These are phyloP conservation scores for Pelagia noctiluca DNA, from an alignment of 30 jellyfish, hydroid and myxozoan species.

Conservation along the genomic window DNA sequence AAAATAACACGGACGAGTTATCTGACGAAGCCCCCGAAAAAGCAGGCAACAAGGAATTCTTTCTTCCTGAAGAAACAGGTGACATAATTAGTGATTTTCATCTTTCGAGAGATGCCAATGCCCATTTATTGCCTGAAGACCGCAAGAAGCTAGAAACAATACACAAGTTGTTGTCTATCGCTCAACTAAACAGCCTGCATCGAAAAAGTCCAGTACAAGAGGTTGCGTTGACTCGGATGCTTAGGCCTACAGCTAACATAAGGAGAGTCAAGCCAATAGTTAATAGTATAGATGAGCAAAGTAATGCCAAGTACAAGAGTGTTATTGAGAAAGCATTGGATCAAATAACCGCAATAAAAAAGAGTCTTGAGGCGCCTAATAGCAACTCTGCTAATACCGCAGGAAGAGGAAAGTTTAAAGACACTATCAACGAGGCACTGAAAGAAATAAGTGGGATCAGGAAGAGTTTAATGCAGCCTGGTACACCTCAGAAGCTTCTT, in stretches of 20 bases:
- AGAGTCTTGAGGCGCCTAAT: background rate
- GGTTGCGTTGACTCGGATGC: conserved; percentile 50
- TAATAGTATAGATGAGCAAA: background rate
- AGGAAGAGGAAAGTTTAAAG: background rate
- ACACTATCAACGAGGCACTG: conserved; percentile 61
- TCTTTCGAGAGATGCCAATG: conserved; percentile 60
- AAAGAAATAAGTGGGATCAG: conserved; percentile 48
- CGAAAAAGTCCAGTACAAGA: conserved; percentile 39
- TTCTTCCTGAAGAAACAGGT: conserved; percentile 2
- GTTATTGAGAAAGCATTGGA: background rate
- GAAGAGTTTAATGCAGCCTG: conserved; percentile 60
- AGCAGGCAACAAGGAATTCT: conserved; percentile 2
- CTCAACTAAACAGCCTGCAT: conserved; percentile 36
- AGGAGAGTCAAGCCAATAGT: background rate
- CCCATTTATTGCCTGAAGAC: conserved; percentile 64
- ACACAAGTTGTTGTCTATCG: conserved; percentile 43
- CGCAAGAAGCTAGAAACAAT: conserved; percentile 41
- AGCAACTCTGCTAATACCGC: background rate
- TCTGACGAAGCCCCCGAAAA: conserved; percentile 8
- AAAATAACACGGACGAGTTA: conserved; percentile 15
- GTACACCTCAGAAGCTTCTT: conserved; percentile 39
- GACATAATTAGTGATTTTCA: conserved; percentile 44
- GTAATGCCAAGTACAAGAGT: background rate
- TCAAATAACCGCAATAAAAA: background rate
- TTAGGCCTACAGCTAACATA: conserved; percentile 1